These are phyloP conservation scores for Oscheius sp. DNA, from an alignment of 1,140 invertebrate genomes.

Conservation along the genomic window DNA sequence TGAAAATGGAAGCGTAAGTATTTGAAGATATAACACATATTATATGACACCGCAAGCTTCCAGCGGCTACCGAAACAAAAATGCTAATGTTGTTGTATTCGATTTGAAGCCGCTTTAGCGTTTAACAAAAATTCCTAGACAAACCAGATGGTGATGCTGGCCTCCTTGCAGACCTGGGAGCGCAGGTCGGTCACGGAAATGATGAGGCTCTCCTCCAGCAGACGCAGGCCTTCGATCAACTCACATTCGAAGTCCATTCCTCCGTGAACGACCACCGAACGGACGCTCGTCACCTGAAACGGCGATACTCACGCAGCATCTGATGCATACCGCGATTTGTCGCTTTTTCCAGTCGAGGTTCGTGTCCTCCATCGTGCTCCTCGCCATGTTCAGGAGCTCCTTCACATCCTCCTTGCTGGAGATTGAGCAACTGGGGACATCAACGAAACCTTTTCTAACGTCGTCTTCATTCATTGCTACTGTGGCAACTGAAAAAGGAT, in stretches of 20 bases:
- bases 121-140: too few species aligned
- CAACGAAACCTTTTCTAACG: too few species aligned
- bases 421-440: too few species aligned
- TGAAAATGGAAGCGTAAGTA: too few species aligned
- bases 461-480: too few species aligned
- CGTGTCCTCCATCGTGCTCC: neutral
- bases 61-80: too few species aligned
- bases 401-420: neutral
- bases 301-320: neutral
- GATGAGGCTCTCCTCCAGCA: neutral
- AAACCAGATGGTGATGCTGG: slow-evolving; percentile 10
- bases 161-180: slow-evolving; percentile 12
- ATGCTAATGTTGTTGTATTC: too few species aligned
- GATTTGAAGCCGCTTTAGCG: too few species aligned
- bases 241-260: slow-evolving; percentile 3
- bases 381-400: neutral
- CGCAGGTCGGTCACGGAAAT: slow-evolving; percentile 1
- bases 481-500: too few species aligned
- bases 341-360: slow-evolving; percentile 7
- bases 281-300: slow-evolving; percentile 4
- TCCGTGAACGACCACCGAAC: neutral
- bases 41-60: too few species aligned
- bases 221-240: neutral
- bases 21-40: too few species aligned
- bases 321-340: neutral